These are phyloP conservation scores for Lepilemur septentrionalis DNA, from an alignment of 2,797 vertebrate species.

Conservation along the genomic window DNA sequence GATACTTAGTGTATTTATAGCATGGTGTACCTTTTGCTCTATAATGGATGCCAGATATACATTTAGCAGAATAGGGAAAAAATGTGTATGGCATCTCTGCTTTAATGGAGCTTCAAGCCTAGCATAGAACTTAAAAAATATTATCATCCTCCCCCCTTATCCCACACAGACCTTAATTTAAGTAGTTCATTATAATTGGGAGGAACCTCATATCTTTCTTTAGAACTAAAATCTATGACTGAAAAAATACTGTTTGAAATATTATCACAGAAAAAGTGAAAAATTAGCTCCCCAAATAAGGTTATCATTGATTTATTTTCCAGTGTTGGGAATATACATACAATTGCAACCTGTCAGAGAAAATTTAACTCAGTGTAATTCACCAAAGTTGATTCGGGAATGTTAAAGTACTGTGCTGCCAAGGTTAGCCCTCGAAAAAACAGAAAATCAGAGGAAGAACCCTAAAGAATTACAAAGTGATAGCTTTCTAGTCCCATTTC, in stretches of 20 bases:
- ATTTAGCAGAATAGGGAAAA: background rate
- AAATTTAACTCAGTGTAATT: slow-evolving; percentile 19
- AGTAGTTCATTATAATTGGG: background rate
- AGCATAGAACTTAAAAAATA: background rate
- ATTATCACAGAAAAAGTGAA: background rate
- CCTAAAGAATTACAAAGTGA: background rate
- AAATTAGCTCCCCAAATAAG: slow-evolving; percentile 15
- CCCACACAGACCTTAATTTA: slow-evolving; percentile 17
- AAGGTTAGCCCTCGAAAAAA: background rate
- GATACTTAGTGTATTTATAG: background rate
- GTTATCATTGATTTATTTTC: slow-evolving; percentile 26
- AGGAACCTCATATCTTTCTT: background rate
- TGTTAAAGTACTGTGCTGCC: background rate
- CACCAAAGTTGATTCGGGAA: background rate
- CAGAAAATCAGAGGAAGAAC: background rate
- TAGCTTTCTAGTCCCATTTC: background rate
- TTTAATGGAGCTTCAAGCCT: background rate
- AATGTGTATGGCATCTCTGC: background rate
- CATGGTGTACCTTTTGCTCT: background rate
- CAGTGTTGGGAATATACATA: background rate
- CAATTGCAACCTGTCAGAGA: background rate
- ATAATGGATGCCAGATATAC: background rate
- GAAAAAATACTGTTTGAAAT: slow-evolving; percentile 23
- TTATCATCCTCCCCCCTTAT: background rate
- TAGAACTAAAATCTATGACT: slow-evolving; percentile 41